Evolutionary conservation across 2,888 invertebrate genomes (phyloP).

Genomic region (Alloplasta piceator): DNA sequence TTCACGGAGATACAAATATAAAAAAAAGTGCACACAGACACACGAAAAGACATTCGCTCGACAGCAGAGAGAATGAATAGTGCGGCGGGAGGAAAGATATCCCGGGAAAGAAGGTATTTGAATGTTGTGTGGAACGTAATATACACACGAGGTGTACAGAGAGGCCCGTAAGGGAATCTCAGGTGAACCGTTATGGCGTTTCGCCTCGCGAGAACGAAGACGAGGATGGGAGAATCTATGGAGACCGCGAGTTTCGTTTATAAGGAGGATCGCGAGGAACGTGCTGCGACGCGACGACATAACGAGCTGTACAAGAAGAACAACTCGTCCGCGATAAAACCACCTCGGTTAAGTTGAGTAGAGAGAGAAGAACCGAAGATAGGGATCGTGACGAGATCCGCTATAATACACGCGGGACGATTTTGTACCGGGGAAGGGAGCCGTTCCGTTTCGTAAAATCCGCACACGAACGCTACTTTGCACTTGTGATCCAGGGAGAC

Average conservation of each 20-base stretch:
- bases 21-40: background rate
- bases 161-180: constrained; percentile 57
- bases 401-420: constrained; percentile 23
- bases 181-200: constrained; percentile 59
- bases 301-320: constrained; percentile 37
- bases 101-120: background rate
- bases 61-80: constrained; percentile 29
- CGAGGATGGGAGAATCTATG: constrained; percentile 6
- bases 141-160: background rate
- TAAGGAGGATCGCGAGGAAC: constrained; percentile 31
- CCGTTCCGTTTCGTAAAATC: constrained; percentile 57
- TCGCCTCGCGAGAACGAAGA: constrained; percentile 49
- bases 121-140: background rate
- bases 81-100: background rate
- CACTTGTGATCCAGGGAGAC: background rate
- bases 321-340: background rate
- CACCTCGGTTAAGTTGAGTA: background rate
- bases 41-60: constrained; percentile 9
- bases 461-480: constrained; percentile 11
- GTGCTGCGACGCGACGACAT: constrained; percentile 44
- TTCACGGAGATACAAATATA: constrained; percentile 39
- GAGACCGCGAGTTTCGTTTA: background rate
- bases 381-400: constrained; percentile 53
- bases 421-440: constrained; percentile 28
- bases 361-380: constrained; percentile 15